Evolutionary conservation across 2,797 vertebrate genomes (phyloP).

Genomic region (Eulemur coronatus): DNA sequence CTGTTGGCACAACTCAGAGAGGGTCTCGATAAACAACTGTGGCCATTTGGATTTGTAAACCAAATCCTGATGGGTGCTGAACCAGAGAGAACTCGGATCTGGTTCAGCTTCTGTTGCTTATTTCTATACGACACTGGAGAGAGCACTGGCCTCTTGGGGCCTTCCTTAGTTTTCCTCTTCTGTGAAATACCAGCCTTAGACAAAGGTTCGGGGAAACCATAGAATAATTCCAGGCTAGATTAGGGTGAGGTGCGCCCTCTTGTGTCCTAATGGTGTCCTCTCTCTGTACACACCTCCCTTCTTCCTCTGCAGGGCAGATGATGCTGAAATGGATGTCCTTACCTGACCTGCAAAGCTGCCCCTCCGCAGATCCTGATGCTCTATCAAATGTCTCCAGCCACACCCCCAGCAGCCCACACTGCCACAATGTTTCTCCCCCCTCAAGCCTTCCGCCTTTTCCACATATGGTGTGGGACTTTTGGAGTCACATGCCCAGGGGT

Average conservation of each 20-base stretch:
- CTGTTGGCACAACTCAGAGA: neutral
- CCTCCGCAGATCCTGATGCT: neutral
- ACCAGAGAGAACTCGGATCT: neutral
- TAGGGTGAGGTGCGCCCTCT: constrained; percentile 67
- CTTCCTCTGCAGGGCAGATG: neutral
- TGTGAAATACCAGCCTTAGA: constrained; percentile 5
- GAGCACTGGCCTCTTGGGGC: neutral
- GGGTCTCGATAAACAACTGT: neutral
- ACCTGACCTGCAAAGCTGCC: neutral
- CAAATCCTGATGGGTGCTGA: neutral
- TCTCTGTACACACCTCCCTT: neutral
- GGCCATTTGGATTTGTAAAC: neutral
- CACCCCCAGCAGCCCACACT: neutral
- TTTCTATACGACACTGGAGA: neutral
- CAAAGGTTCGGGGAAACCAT: neutral
- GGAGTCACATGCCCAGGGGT: neutral
- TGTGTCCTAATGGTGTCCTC: constrained; percentile 39
- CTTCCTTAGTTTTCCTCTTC: neutral
- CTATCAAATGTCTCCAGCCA: neutral
- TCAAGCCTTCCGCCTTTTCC: neutral
- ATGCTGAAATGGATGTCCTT: neutral
- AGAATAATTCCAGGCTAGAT: neutral
- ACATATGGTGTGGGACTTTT: neutral
- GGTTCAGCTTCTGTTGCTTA: neutral
- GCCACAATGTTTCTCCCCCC: neutral